phyloP scores from a whole-genome alignment of 1,140 invertebrate genomes.

The Daktulosphaira vitifoliae region DNA sequence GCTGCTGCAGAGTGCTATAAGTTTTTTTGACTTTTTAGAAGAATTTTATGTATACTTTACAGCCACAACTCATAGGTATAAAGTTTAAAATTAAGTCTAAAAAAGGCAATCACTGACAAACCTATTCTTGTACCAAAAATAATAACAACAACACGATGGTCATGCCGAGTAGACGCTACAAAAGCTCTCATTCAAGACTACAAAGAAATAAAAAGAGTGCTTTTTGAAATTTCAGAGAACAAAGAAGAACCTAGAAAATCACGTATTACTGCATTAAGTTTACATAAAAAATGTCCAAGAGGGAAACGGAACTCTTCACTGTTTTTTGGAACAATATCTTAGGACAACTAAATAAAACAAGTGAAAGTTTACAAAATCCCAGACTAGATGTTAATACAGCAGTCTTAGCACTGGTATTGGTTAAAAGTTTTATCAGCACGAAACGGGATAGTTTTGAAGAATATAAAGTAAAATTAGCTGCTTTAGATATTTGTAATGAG shows the following conservation, averaged over 20 bases:
- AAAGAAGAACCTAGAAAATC: slow-evolving; percentile 35
- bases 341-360: slow-evolving; percentile 34
- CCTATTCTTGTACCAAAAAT: slow-evolving; percentile 22
- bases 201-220: slow-evolving; percentile 22
- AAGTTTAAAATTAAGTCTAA: slow-evolving; percentile 9
- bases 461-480: slow-evolving; percentile 25
- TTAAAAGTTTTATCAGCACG: slow-evolving; percentile 28
- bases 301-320: slow-evolving; percentile 12
- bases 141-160: slow-evolving; percentile 32
- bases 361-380: slow-evolving; percentile 35
- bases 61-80: slow-evolving; percentile 36
- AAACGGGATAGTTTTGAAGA: slow-evolving; percentile 30
- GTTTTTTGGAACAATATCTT: slow-evolving; percentile 34
- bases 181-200: slow-evolving; percentile 32
- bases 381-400: slow-evolving; percentile 35
- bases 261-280: slow-evolving; percentile 35
- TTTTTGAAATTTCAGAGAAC: slow-evolving; percentile 34
- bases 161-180: slow-evolving; percentile 32
- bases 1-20: slow-evolving; percentile 35
- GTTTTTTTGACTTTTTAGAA: slow-evolving; percentile 38
- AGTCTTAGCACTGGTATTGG: slow-evolving; percentile 35
- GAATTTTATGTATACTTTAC: slow-evolving; percentile 37
- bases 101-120: not conserved
- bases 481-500: slow-evolving; percentile 35
- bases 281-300: slow-evolving; percentile 35